A percentile compares a stretch with the other conserved stretches of the same genome.
Evolutionary conservation across 2,888 invertebrate genomes (phyloP).

Genomic region (Chouioia cunea): DNA sequence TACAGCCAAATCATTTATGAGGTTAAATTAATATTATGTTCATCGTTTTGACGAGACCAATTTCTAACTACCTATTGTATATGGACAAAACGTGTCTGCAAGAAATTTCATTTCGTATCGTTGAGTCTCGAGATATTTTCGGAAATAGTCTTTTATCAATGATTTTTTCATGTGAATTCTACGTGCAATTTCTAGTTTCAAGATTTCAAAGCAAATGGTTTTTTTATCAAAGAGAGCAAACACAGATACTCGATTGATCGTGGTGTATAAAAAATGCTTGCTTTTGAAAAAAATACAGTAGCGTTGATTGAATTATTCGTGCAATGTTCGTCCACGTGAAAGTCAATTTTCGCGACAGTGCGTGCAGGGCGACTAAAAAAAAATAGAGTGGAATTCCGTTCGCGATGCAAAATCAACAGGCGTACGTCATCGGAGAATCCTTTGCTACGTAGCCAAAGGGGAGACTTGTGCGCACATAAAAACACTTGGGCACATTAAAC

Average conservation of each 20-base stretch:
- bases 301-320: conserved; percentile 20
- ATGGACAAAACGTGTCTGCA: no score
- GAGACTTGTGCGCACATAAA: conserved; percentile 3
- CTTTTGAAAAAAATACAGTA: conserved; percentile 3
- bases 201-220: no score
- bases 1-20: conserved; percentile 21
- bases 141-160: no score
- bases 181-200: no score
- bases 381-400: background rate
- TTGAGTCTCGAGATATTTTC: no score
- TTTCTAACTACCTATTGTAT: no score
- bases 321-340: background rate
- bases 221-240: background rate
- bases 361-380: conserved; percentile 9
- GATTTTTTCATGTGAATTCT: no score
- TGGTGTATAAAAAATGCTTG: background rate
- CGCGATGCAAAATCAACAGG: conserved; percentile 15
- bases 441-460: conserved; percentile 17
- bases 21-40: background rate
- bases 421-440: conserved; percentile 5
- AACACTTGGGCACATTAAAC: conserved; percentile 34
- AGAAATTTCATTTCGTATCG: no score
- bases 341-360: conserved; percentile 14
- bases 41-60: background rate
- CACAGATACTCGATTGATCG: background rate